Conservation (phyloP, 2,113 vertebrate species). For the Rhea pennata region DNA sequence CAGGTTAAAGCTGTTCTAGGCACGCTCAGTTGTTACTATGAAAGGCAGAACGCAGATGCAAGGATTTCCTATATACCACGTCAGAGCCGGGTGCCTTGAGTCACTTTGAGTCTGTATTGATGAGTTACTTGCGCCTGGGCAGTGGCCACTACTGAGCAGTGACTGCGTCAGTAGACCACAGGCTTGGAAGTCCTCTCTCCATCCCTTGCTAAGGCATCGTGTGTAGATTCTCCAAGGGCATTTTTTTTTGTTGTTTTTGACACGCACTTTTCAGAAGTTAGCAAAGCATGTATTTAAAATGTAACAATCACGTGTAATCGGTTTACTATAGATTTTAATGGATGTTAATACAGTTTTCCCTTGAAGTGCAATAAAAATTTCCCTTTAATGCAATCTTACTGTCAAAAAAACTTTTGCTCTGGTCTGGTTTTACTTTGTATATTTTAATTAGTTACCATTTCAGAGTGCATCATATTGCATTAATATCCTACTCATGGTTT, state of each 20-base stretch:
- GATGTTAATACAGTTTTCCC: constrained; percentile 56
- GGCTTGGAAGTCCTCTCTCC: not conserved
- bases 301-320: constrained; percentile 25
- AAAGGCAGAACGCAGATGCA: accelerated
- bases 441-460: constrained; percentile 41
- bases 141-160: not conserved
- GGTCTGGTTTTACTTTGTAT: constrained; percentile 28
- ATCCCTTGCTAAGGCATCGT: not conserved
- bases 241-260: not conserved
- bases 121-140: not conserved
- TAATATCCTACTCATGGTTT: not conserved
- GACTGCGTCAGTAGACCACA: accelerated
- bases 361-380: constrained; percentile 54
- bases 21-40: accelerated
- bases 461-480: not conserved
- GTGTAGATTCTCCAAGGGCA: accelerated
- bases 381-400: constrained; percentile 33
- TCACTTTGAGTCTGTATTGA: too few relatives aligned
- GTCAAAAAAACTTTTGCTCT: constrained; percentile 2
- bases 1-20: not conserved
- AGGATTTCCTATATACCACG: accelerated
- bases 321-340: constrained; percentile 66
- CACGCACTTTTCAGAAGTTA: not conserved
- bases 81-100: accelerated
- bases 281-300: not conserved